These are phyloP conservation scores for Mycteria americana DNA, from an alignment of 2,797 vertebrate genomes.

Conservation along the genomic window DNA sequence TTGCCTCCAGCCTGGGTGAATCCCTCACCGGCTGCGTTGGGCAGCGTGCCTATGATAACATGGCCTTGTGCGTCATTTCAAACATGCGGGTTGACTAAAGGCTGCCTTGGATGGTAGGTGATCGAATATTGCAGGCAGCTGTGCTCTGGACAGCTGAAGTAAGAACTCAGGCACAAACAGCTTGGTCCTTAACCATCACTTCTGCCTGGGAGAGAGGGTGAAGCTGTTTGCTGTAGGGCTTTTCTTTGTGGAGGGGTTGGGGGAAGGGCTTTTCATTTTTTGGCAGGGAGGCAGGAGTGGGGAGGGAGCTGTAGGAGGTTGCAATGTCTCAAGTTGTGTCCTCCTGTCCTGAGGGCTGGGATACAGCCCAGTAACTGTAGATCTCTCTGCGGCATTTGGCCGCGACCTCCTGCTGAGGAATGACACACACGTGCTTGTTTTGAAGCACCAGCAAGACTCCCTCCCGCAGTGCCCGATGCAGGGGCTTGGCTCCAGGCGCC, in stretches of 20 bases:
- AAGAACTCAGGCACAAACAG: background rate
- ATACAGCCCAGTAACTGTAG: background rate
- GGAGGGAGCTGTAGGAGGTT: background rate
- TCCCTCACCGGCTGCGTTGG: background rate
- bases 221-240: background rate
- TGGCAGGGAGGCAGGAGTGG: background rate
- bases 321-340: background rate
- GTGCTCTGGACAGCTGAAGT: background rate
- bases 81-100: accelerated
- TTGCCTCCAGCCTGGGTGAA: background rate
- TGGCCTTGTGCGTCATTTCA: background rate
- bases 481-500: background rate
- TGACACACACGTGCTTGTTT: background rate
- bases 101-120: background rate
- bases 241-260: background rate
- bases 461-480: accelerated
- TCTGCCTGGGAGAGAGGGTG: background rate
- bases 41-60: background rate
- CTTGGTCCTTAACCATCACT: background rate
- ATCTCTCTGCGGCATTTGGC: background rate
- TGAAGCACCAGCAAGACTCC: accelerated
- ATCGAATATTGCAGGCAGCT: background rate
- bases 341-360: background rate
- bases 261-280: background rate
- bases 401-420: background rate